Conservation (phyloP, 1,140 invertebrate species). For the Drosophila rufa region DNA sequence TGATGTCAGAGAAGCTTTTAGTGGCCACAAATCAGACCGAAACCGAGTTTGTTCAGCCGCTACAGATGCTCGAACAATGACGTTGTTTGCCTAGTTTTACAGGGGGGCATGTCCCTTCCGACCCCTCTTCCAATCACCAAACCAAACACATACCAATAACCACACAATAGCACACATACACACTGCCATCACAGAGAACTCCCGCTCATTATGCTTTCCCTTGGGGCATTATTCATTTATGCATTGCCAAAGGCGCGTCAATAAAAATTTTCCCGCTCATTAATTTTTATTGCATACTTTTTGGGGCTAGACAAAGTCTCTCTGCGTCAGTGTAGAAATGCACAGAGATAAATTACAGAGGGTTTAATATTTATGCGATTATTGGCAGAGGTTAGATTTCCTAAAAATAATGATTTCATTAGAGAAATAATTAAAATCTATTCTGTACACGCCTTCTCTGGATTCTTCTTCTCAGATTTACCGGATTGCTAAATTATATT, state of each 20-base stretch:
- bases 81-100: constrained; percentile 44
- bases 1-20: constrained; percentile 77
- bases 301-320: constrained; percentile 38
- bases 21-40: constrained; percentile 72
- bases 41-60: constrained; percentile 40
- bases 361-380: background rate
- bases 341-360: background rate
- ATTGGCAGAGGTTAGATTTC: background rate
- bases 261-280: constrained; percentile 78
- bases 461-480: no score
- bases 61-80: constrained; percentile 46
- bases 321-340: background rate
- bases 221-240: constrained; percentile 65
- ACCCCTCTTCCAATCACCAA: background rate
- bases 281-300: constrained; percentile 77
- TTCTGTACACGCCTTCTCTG: no score
- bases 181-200: no score
- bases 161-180: constrained; percentile 14
- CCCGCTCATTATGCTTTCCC: constrained; percentile 47
- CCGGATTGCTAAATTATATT: no score
- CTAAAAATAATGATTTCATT: no score
- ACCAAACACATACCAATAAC: constrained; percentile 3
- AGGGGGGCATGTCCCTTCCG: constrained; percentile 7
- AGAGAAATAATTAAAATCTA: no score
- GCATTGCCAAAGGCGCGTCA: constrained; percentile 67